These are phyloP conservation scores for Tragelaphus oryx DNA, from an alignment of 2,797 vertebrate genomes.

Conservation along the genomic window DNA sequence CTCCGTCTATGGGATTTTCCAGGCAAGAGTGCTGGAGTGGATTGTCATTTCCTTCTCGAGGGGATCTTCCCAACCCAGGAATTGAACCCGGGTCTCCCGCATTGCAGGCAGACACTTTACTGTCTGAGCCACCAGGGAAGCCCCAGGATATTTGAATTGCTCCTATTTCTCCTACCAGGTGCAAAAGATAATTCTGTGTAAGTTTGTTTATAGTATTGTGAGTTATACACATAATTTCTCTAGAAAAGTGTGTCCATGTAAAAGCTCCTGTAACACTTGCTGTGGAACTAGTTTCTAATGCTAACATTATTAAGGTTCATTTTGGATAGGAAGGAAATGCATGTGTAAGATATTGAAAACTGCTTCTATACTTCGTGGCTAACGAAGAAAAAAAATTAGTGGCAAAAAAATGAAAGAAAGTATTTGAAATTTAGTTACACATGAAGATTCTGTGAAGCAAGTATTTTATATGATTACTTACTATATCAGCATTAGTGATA, in stretches of 20 bases:
- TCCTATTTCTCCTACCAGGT: constrained; percentile 13
- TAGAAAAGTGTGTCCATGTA: not conserved
- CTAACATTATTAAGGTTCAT: constrained; percentile 19
- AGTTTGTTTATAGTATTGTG: constrained; percentile 20
- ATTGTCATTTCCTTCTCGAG: too few species aligned
- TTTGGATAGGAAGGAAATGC: constrained; percentile 34
- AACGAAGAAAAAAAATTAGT: not conserved
- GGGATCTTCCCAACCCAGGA: too few species aligned
- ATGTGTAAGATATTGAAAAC: not conserved
- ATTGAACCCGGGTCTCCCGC: too few species aligned
- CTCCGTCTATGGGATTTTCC: too few species aligned
- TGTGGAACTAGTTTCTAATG: constrained; percentile 2
- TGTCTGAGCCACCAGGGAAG: too few species aligned
- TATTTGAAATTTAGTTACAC: not conserved
- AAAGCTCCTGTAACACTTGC: constrained; percentile 38
- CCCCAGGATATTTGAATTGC: not conserved
- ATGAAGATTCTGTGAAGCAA: not conserved
- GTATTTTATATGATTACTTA: not conserved
- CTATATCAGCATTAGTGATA: not conserved
- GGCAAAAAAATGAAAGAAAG: not conserved
- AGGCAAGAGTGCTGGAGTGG: too few species aligned
- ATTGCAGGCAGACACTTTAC: too few species aligned
- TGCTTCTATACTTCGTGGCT: not conserved
- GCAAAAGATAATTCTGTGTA: constrained; percentile 45
- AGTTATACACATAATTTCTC: constrained; percentile 41